A percentile compares a stretch with the other conserved stretches of the same genome.
Evolutionary conservation across 35 echinoderm and acorn worm genomes (phyloP).

Genomic region (Diadema setosum): DNA sequence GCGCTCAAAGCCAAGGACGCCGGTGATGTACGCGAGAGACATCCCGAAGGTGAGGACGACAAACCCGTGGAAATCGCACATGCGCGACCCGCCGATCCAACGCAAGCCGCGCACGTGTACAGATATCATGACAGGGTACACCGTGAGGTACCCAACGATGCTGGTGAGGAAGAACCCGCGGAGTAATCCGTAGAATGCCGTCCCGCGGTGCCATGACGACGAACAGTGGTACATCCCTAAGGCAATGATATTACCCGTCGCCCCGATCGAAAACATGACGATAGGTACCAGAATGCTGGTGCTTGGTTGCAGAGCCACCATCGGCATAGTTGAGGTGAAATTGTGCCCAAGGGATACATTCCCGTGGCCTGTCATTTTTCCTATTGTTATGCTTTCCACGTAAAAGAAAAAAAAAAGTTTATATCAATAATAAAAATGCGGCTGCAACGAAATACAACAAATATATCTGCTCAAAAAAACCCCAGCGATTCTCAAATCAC

Average conservation of each 20-base stretch:
- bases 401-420: too few species aligned
- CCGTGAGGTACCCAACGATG: constrained; percentile 64
- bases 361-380: neutral
- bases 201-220: constrained; percentile 39
- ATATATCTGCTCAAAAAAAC: neutral
- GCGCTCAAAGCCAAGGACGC: constrained; percentile 77
- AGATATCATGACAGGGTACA: constrained; percentile 79
- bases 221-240: constrained; percentile 75
- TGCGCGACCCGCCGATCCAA: constrained; percentile 59
- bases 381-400: neutral
- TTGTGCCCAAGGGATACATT: neutral
- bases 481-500: neutral
- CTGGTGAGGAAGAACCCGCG: constrained; percentile 73
- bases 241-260: constrained; percentile 79
- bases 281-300: constrained; percentile 73
- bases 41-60: constrained; percentile 63
- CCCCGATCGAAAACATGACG: constrained; percentile 58
- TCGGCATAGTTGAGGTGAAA: constrained; percentile 5
- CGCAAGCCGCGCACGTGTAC: constrained; percentile 58
- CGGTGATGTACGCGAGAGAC: constrained; percentile 58
- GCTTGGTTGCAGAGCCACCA: constrained; percentile 67
- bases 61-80: constrained; percentile 88
- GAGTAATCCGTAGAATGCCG: constrained; percentile 75
- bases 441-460: too few species aligned
- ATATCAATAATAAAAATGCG: too few species aligned